Base-by-base conservation (phyloP, 2,113 vertebrate species). In the Trematomus loennbergii region DNA sequence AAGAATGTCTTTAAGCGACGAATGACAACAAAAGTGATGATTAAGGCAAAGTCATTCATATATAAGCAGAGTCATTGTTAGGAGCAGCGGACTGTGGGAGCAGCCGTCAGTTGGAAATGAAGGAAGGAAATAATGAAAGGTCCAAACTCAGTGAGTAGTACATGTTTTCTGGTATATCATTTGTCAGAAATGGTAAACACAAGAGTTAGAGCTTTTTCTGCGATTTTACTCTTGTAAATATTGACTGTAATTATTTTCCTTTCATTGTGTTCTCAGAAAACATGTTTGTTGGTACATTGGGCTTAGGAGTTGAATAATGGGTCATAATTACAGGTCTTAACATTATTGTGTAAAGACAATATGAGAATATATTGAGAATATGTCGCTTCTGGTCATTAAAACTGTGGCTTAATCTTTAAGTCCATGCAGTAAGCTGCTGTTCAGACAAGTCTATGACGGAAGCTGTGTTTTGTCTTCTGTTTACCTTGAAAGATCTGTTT, bases 61-160 rank as follows among this genome's bases (percentile, higher is more conserved):
- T 75, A 75, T 71, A 83, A 64, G 79, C 57, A 33, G n/a, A 78
- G 68, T 79, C 45, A 69, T 25, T 50, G 22, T 85, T 80, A 55
- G 67, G 50, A 69, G 65, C 22, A 58, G 76, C 88, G 79, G 55
- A 85, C 83, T 88, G 80, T 81, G 59, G 18, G 64, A 75, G 18
- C 43, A 11, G 61, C 20, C 54, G 52, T 80, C 57, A 49, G 72
- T 62, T 79, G 75, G 75, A 75, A 49, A 91, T 89, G 83, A 59
- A 65, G 55, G 49, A 12, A 72, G 48, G 4, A 58, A 61, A 64
- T 55, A 64, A 12, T 1, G 83, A 92, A 61, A 69, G 12, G 48
- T 82, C 82, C 58, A 80, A 15, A 36, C 87, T 93, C 70, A 79
- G 92, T 94, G 65, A 93, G 93, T 94, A 83, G 46, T 43, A 18